A percentile compares a stretch with the other conserved stretches of the same genome.
Evolutionary conservation across 2,888 invertebrate genomes (phyloP).

Genomic region (Drosophila nr. medialis): DNA sequence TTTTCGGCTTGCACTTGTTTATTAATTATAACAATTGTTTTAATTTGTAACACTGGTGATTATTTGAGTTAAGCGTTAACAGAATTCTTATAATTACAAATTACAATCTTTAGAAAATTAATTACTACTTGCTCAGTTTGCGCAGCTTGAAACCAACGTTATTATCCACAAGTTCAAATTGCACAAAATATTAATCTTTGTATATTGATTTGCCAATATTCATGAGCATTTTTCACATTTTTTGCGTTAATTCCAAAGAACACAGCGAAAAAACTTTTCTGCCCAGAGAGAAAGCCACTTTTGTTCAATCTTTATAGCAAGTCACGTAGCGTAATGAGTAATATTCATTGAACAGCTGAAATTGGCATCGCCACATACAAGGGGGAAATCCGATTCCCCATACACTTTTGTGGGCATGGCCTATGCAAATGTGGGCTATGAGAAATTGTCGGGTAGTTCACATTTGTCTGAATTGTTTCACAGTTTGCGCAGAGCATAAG

Average conservation of each 20-base stretch:
- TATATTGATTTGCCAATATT: background rate
- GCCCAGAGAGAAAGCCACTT: background rate
- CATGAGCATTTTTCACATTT: slow-evolving; percentile 32
- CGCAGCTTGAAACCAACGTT: background rate
- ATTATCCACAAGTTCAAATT: background rate
- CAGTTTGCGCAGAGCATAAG: slow-evolving; percentile 44
- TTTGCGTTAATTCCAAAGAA: slow-evolving; percentile 51
- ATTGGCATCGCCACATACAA: slow-evolving; percentile 10
- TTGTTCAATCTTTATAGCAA: slow-evolving; percentile 26
- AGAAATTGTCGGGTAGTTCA: slow-evolving; percentile 38
- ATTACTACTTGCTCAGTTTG: background rate
- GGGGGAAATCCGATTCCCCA: slow-evolving; percentile 54
- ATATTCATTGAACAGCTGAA: slow-evolving; percentile 51
- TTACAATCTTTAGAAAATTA: slow-evolving; percentile 4
- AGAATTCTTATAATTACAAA: background rate
- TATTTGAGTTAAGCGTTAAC: slow-evolving; percentile 4
- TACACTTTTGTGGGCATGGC: slow-evolving; percentile 12
- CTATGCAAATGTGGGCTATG: slow-evolving; percentile 40
- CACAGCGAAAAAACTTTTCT: slow-evolving; percentile 22
- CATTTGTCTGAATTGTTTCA: slow-evolving; percentile 22
- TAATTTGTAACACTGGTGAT: background rate
- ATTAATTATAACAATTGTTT: background rate
- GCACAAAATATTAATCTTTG: background rate
- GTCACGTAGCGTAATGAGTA: slow-evolving; percentile 43
- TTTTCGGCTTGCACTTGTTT: background rate